phyloP scores from a whole-genome alignment of 2,113 vertebrate species.

The Silurus glanis region DNA sequence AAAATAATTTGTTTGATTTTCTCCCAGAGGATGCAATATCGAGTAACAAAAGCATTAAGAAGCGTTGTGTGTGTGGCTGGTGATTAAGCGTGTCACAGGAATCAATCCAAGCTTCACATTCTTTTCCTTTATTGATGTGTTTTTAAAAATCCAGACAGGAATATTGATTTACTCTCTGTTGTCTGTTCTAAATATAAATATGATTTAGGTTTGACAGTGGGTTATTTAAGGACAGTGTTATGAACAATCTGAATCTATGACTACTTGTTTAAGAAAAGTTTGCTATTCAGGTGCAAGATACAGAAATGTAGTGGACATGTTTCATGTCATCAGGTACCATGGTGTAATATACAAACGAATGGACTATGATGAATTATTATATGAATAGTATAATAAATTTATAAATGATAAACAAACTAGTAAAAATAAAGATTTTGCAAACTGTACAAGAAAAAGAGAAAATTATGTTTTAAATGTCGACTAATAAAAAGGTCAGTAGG shows the following conservation, averaged over 20 bases:
- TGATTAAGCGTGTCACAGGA: not conserved
- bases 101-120: conserved; percentile 40
- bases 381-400: no score
- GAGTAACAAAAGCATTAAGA: conserved; percentile 11
- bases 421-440: no score
- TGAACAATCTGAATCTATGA: not conserved
- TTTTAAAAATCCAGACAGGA: conserved; percentile 5
- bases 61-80: not conserved
- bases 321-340: not conserved
- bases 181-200: not conserved
- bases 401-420: no score
- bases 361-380: no score
- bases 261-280: not conserved
- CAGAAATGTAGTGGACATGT: not conserved
- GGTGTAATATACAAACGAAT: no score
- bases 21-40: not conserved
- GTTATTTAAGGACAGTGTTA: not conserved
- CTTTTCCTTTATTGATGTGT: conserved; percentile 21
- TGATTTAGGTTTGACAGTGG: not conserved
- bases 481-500: no score
- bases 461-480: no score
- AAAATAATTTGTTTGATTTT: conserved; percentile 26
- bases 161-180: conserved; percentile 11
- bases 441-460: no score
- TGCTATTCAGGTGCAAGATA: not conserved